Conservation (phyloP, 2,797 vertebrate genomes). For the Erithacus rubecula region DNA sequence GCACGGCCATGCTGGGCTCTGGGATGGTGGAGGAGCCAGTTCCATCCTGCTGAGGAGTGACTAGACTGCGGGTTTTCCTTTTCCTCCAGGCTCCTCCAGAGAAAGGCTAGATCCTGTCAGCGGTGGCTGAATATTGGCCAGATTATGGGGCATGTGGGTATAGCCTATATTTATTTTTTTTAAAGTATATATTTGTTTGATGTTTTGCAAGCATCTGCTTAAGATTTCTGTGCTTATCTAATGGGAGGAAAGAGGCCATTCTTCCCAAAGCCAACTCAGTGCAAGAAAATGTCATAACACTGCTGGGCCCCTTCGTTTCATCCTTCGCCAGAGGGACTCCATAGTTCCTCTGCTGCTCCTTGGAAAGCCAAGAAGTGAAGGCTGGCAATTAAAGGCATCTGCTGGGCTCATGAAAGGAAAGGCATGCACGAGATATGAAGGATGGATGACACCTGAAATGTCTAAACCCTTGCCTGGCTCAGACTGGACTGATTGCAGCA, state of each 20-base stretch:
- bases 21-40: not conserved
- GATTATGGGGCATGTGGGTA: constrained; percentile 55
- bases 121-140: constrained; percentile 30
- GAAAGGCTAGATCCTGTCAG: constrained; percentile 27
- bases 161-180: constrained; percentile 48
- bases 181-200: constrained; percentile 60
- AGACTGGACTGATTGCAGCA: constrained; percentile 5
- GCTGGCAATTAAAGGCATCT: constrained; percentile 72
- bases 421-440: constrained; percentile 42
- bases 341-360: constrained; percentile 40
- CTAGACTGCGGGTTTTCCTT: not conserved
- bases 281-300: constrained; percentile 67
- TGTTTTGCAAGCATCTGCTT: constrained; percentile 71
- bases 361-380: constrained; percentile 47
- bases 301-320: constrained; percentile 67
- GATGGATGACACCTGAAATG: constrained; percentile 61
- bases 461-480: constrained; percentile 6
- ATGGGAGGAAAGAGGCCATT: constrained; percentile 53
- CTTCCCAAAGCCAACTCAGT: constrained; percentile 57
- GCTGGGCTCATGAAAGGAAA: constrained; percentile 43
- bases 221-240: constrained; percentile 73
- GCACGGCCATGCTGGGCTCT: not conserved
- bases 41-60: not conserved
- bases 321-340: constrained; percentile 66
- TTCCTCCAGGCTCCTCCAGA: not conserved